Evolutionary conservation across 2,113 vertebrate species (phyloP).

Genomic region (Rissa tridactyla): DNA sequence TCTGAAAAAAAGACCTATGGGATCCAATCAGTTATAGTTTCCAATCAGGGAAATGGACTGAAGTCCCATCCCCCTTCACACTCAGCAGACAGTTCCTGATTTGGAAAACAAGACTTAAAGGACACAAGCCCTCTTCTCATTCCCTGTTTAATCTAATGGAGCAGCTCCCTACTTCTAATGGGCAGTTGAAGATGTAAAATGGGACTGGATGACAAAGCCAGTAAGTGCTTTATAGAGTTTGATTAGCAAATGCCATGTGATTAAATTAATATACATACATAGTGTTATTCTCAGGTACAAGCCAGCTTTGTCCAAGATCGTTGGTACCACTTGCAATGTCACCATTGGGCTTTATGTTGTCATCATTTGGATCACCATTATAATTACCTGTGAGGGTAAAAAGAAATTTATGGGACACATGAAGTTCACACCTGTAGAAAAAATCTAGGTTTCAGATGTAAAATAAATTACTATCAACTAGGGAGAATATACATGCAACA

Average conservation of each 20-base stretch:
- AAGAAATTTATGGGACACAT: not conserved
- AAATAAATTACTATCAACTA: not conserved
- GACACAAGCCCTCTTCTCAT: not conserved
- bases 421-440: not conserved
- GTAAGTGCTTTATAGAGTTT: not conserved
- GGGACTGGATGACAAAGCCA: not conserved
- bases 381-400: conserved; percentile 80
- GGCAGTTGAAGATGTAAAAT: not conserved
- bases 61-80: not conserved
- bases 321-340: conserved; percentile 70
- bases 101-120: not conserved
- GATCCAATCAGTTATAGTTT: not conserved
- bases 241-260: not conserved
- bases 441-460: not conserved
- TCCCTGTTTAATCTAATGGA: not conserved
- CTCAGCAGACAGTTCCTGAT: not conserved
- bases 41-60: not conserved
- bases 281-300: conserved; percentile 76
- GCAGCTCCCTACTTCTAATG: not conserved
- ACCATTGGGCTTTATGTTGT: conserved; percentile 82
- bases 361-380: conserved; percentile 79
- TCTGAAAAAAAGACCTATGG: not conserved
- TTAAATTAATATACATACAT: conserved; percentile 72
- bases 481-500: not conserved
- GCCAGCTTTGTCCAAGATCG: conserved; percentile 87